A percentile compares a stretch with the other conserved stretches of the same genome.
Conservation (phyloP, 2,113 vertebrate genomes). For the Mohoua ochrocephala region DNA sequence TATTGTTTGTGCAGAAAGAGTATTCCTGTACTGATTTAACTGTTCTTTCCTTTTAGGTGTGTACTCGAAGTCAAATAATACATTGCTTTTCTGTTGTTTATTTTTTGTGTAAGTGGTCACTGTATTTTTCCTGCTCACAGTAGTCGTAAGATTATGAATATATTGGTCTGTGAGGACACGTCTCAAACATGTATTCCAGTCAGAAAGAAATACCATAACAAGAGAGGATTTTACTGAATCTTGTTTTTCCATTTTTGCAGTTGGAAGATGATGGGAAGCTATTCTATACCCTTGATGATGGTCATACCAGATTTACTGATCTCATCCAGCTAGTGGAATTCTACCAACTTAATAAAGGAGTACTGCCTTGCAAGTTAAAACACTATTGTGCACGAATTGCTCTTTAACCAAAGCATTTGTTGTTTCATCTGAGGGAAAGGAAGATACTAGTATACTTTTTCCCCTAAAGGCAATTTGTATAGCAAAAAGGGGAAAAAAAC, state of each 20-base stretch:
- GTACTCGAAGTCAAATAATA: not conserved
- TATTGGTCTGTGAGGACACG: not conserved
- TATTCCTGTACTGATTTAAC: not conserved
- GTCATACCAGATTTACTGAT: conserved; percentile 92
- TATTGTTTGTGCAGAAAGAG: not conserved
- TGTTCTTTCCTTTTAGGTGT: not conserved
- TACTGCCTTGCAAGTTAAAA: conserved; percentile 93
- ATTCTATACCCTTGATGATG: conserved; percentile 92
- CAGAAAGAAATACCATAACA: not conserved
- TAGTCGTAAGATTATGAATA: not conserved
- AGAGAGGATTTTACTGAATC: not conserved
- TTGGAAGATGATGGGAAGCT: conserved; percentile 88
- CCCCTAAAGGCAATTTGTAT: not conserved
- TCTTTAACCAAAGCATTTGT: conserved; percentile 75
- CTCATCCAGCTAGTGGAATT: conserved; percentile 98
- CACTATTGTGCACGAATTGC: conserved; percentile 88
- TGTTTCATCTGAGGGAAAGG: conserved; percentile 16
- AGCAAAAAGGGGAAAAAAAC: not conserved
- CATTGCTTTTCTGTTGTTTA: not conserved
- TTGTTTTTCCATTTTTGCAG: conserved; percentile 67
- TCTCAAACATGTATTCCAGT: not conserved
- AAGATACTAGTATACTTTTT: not conserved
- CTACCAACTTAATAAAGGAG: conserved; percentile 93
- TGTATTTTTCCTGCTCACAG: not conserved
- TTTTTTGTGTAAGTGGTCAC: not conserved